Evolutionary conservation across 2,888 invertebrate species (phyloP).

Genomic region (Heliconius cydno): DNA sequence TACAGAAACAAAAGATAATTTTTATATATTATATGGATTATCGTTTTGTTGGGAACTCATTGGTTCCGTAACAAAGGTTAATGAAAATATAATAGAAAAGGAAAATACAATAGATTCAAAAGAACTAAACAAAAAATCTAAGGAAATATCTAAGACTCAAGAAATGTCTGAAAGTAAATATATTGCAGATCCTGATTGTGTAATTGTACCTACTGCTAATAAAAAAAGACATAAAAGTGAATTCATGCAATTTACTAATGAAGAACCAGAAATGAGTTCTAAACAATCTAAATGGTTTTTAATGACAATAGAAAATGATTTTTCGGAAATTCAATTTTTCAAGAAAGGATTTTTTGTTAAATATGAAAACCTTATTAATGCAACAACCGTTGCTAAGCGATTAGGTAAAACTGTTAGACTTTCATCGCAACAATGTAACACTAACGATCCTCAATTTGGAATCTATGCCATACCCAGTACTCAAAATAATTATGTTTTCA

Average conservation of each 20-base stretch:
- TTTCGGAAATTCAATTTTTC: conserved; percentile 79
- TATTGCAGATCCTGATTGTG: conserved; percentile 28
- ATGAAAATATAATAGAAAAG: conserved; percentile 22
- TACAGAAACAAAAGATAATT: conserved; percentile 64
- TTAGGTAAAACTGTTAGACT: conserved; percentile 78
- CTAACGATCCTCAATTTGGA: conserved; percentile 67
- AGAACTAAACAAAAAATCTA: not conserved
- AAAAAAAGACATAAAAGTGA: conserved; percentile 1
- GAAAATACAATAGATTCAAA: not conserved
- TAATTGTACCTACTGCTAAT: not conserved
- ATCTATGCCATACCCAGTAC: conserved; percentile 73
- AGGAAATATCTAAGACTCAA: not conserved
- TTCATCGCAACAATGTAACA: conserved; percentile 64
- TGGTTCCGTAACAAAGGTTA: conserved; percentile 67
- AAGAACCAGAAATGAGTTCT: conserved; percentile 24
- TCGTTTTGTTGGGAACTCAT: conserved; percentile 73
- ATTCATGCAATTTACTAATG: not conserved
- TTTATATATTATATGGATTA: conserved; percentile 74
- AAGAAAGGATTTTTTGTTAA: conserved; percentile 81
- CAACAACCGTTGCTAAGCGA: conserved; percentile 75
- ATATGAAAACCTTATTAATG: conserved; percentile 76
- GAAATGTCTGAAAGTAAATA: conserved; percentile 15
- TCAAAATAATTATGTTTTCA: conserved; percentile 67
- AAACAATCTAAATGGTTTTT: conserved; percentile 80
- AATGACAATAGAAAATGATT: conserved; percentile 81